Percentiles rank a stretch among this genome's conserved stretches.
Conservation (phyloP, 2,113 vertebrate genomes). For the Sapajus apella region DNA sequence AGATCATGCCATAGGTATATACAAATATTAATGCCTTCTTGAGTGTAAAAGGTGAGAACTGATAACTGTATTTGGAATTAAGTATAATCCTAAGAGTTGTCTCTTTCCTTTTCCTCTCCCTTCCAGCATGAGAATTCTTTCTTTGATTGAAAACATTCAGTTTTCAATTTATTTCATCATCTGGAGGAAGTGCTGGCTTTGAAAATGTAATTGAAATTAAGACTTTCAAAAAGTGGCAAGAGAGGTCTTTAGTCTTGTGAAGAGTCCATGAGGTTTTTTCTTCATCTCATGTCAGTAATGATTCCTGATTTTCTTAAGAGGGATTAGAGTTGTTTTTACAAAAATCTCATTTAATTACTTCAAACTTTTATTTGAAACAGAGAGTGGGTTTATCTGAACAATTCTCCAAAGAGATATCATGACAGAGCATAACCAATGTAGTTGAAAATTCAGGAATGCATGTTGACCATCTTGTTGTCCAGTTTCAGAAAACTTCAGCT, state of each 20-base stretch:
- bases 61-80: neutral
- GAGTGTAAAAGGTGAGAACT: slow-evolving; percentile 14
- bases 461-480: neutral
- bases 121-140: neutral
- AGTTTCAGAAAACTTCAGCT: neutral
- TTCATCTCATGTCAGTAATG: neutral
- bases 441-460: neutral
- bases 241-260: neutral
- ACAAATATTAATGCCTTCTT: neutral
- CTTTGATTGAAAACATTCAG: slow-evolving; percentile 31
- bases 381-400: neutral
- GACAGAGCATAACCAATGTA: neutral
- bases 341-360: neutral
- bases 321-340: neutral
- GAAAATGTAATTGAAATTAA: slow-evolving; percentile 28
- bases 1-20: neutral
- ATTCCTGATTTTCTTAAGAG: slow-evolving; percentile 24
- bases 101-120: neutral
- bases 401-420: neutral
- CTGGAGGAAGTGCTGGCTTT: neutral
- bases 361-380: neutral
- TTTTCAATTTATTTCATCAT: slow-evolving; percentile 48
- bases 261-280: neutral
- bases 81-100: neutral
- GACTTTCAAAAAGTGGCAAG: slow-evolving; percentile 10